phyloP scores from a whole-genome alignment of 1,140 invertebrate genomes.

The Temnothorax nylanderi region DNA sequence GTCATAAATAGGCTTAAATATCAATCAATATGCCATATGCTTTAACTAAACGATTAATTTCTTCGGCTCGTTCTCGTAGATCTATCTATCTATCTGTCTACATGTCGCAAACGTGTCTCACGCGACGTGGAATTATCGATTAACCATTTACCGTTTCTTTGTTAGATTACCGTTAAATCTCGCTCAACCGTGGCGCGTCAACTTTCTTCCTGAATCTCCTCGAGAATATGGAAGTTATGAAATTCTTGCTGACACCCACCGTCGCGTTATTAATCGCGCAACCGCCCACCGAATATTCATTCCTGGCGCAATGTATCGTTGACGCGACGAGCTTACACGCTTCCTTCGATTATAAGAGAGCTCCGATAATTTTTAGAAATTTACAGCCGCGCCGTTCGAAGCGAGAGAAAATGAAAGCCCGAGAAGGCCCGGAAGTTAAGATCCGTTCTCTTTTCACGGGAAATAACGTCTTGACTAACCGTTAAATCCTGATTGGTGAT shows the following conservation, averaged over 20 bases:
- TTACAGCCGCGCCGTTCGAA: neutral
- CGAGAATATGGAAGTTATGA: conserved; percentile 44
- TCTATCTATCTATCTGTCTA: conserved; percentile 4
- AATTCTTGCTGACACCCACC: conserved; percentile 45
- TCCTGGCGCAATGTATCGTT: conserved; percentile 26
- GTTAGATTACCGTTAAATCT: conserved; percentile 48
- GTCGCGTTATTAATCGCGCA: conserved; percentile 45
- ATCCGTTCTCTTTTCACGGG: neutral
- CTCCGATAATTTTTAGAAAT: conserved; percentile 31
- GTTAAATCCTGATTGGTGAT: conserved; percentile 39
- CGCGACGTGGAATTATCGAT: conserved; percentile 24
- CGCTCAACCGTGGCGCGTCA: conserved; percentile 11
- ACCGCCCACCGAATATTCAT: conserved; percentile 4
- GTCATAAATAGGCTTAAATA: neutral
- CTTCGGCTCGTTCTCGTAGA: neutral
- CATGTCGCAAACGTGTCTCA: neutral
- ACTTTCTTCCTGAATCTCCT: conserved; percentile 28
- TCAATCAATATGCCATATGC: neutral
- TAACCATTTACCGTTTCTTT: conserved; percentile 46
- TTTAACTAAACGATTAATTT: conserved; percentile 17
- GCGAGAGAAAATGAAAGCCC: conserved; percentile 22
- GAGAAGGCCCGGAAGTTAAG: neutral
- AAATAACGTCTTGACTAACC: conserved; percentile 27
- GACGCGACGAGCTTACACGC: neutral
- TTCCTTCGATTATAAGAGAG: neutral